Percentiles rank a stretch among this genome's conserved stretches.
Conservation (phyloP, 2,888 invertebrate genomes). For the Drosophila nr. perissopoda region DNA sequence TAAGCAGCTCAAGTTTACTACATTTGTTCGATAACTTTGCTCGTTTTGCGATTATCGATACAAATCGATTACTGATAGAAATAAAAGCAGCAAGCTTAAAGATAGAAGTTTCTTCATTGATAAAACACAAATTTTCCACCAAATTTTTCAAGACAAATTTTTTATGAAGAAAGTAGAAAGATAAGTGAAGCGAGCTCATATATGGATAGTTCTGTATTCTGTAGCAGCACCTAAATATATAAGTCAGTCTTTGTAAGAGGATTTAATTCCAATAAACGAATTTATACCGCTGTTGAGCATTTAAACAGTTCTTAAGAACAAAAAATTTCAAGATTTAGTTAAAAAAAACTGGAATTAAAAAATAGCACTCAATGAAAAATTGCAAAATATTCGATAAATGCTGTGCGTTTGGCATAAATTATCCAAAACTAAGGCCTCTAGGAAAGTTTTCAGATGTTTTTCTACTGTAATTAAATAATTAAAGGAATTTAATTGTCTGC, state of each 20-base stretch:
- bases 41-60: neutral
- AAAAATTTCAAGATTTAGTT: neutral
- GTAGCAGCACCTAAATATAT: neutral
- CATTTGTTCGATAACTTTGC: neutral
- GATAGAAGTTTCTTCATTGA: neutral
- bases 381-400: neutral
- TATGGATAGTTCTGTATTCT: neutral
- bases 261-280: neutral
- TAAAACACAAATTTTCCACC: fast-evolving
- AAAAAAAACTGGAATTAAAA: neutral
- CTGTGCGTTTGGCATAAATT: neutral
- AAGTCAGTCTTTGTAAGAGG: neutral
- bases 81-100: neutral
- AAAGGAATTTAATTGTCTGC: neutral
- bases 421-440: neutral
- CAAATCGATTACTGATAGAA: neutral
- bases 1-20: neutral
- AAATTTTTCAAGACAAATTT: neutral
- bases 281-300: neutral
- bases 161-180: neutral
- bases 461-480: neutral
- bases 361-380: neutral
- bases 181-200: neutral
- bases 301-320: neutral
- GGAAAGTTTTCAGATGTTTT: neutral